Percentiles rank a stretch among this genome's conserved stretches.
These are phyloP conservation scores for Musca vetustissima DNA, from an alignment of 1,140 invertebrate species.

Conservation along the genomic window DNA sequence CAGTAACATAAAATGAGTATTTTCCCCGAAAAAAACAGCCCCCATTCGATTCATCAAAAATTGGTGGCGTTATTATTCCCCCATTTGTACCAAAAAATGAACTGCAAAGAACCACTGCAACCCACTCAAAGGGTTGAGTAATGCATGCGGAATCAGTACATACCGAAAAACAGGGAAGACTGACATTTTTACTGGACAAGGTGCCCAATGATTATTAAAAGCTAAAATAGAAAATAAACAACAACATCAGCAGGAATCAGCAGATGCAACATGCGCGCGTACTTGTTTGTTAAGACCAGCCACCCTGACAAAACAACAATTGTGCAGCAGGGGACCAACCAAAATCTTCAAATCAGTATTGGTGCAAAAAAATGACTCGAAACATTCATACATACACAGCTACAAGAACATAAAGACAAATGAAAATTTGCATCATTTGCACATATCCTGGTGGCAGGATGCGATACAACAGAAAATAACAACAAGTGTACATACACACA, in stretches of 20 bases:
- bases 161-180: too few relatives aligned
- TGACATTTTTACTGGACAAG: constrained; percentile 6
- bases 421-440: constrained; percentile 24
- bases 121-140: not conserved
- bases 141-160: too few relatives aligned
- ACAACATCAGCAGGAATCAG: not conserved
- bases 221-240: not conserved
- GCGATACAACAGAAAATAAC: constrained; percentile 1
- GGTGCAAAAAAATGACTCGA: too few relatives aligned
- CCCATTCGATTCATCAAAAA: constrained; percentile 19
- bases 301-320: not conserved
- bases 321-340: constrained; percentile 21
- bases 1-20: too few relatives aligned
- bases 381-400: too few relatives aligned
- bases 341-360: not conserved
- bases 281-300: not conserved
- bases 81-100: not conserved
- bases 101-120: constrained; percentile 3
- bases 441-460: not conserved
- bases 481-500: not conserved
- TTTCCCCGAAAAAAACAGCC: constrained; percentile 13
- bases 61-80: not conserved
- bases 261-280: not conserved
- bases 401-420: constrained; percentile 11
- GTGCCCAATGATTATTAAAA: constrained; percentile 17